phyloP scores from a whole-genome alignment of 2,797 vertebrate species.

The Hippocampus kuda region DNA sequence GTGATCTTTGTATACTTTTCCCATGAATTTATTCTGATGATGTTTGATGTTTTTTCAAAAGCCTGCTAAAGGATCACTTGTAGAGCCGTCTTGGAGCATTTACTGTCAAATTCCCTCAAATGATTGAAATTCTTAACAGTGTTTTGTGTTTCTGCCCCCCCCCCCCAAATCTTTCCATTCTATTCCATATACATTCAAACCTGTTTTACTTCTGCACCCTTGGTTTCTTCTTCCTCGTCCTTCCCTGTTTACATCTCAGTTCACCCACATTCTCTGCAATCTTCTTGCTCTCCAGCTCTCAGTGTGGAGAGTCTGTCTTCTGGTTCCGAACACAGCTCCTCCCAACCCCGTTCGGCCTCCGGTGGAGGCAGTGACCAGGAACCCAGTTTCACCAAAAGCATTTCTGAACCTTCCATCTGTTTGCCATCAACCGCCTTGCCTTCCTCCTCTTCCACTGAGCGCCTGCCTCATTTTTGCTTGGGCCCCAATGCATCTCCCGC shows the following conservation, averaged over 20 bases:
- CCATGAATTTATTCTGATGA: not conserved
- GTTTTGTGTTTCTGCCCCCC: constrained; percentile 23
- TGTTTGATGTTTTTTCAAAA: not conserved
- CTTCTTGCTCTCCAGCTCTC: constrained; percentile 81
- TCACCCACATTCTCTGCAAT: constrained; percentile 76
- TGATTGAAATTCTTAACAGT: not conserved
- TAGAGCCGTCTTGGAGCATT: not conserved
- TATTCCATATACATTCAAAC: constrained; percentile 17
- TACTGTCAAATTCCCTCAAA: not conserved
- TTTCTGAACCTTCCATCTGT: constrained; percentile 85
- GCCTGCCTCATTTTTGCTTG: constrained; percentile 31
- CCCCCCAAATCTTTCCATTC: constrained; percentile 10
- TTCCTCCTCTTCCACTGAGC: constrained; percentile 42
- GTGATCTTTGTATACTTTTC: not conserved
- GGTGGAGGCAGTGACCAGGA: constrained; percentile 53
- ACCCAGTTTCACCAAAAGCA: constrained; percentile 78
- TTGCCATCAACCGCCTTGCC: constrained; percentile 48
- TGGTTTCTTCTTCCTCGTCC: constrained; percentile 18
- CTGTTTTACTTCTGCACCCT: constrained; percentile 17
- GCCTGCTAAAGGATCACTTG: not conserved
- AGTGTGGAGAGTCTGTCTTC: constrained; percentile 86
- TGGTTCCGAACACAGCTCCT: constrained; percentile 69
- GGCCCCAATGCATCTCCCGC: constrained; percentile 27
- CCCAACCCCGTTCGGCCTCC: constrained; percentile 48
- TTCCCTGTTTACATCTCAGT: constrained; percentile 56